Evolutionary conservation across 2,888 invertebrate genomes (phyloP).

Genomic region (Drosophila quasianomalipes): DNA sequence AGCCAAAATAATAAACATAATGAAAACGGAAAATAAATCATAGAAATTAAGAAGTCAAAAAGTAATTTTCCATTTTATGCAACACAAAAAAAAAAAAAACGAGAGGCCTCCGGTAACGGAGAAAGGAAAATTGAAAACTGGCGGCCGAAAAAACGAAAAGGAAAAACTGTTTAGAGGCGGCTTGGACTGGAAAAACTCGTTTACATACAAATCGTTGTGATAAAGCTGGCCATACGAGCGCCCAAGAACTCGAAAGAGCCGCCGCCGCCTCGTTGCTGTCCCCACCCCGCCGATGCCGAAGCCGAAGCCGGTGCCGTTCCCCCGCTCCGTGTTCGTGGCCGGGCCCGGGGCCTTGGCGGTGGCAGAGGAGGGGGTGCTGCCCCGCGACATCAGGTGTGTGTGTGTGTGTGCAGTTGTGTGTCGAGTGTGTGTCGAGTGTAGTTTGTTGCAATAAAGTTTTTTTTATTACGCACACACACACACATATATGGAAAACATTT

Average conservation of each 20-base stretch:
- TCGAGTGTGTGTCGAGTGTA: constrained; percentile 13
- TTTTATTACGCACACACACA: constrained; percentile 46
- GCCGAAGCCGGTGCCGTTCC: constrained; percentile 19
- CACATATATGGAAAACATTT: constrained; percentile 1
- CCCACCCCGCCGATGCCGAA: constrained; percentile 32
- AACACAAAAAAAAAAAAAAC: constrained; percentile 22
- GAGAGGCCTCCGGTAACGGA: constrained; percentile 43
- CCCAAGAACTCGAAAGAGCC: constrained; percentile 84
- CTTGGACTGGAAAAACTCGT: constrained; percentile 81
- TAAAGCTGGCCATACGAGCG: constrained; percentile 85
- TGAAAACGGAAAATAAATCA: constrained; percentile 74
- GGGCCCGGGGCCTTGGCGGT: constrained; percentile 66
- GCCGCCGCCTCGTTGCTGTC: constrained; percentile 73
- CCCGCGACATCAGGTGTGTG: constrained; percentile 22
- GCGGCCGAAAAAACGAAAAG: constrained; percentile 59
- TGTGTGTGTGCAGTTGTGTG: constrained; percentile 14
- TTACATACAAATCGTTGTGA: constrained; percentile 85
- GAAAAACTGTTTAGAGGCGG: constrained; percentile 50
- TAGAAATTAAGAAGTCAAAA: constrained; percentile 65
- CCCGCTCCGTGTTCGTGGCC: constrained; percentile 48
- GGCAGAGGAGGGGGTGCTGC: constrained; percentile 44
- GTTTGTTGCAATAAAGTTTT: constrained; percentile 56
- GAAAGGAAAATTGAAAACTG: constrained; percentile 76
- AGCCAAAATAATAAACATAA: constrained; percentile 60
- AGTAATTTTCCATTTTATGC: constrained; percentile 70